Base-by-base conservation (phyloP, 2,888 invertebrate species). In the Resseliella maxima region DNA sequence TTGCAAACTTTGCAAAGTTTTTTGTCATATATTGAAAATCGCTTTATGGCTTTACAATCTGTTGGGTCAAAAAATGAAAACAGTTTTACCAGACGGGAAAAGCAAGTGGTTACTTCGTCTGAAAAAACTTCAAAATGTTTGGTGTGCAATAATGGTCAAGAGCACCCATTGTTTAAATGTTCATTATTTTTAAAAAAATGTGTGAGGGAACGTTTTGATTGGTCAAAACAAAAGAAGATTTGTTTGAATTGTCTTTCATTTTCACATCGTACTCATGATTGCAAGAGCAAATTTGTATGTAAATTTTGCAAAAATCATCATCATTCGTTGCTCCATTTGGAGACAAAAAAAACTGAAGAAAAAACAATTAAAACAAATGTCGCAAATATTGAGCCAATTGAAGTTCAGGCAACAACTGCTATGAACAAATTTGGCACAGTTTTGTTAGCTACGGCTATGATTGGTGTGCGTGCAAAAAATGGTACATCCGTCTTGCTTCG, bases 391-490 rank as follows among this genome's bases (percentile, higher is more conserved):
- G 24, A 59, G 24, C n/a, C 59, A 1, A 24, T 59, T 6, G 0
- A 24, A 15, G 24, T 59, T 24, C 59, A 59, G n/a, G n/a, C 59
- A 2, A 59, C 1, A 8, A 3, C 3, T 6, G 59, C 59, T 24
- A 0, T 24, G n/a, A 2, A 24, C 0, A 6, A 3, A 59, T 5
- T 2, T 24, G 24, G 24, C 5, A 6, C 38, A 24, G 41, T 85
- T 1, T 41, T 85, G 12, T n/a, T 85, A 24, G 85, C 85, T 12
- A 85, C 85, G 1, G 85, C 85, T n/a, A 38, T 85, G 41, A 41
- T 85, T 24, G 38, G 5, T 0, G 15, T 85, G 1, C 41, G 2
- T n/a, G 41, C 6, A 6, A 38, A n/a, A 24, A 41, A 85, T 38
- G 41, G 85, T 41, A 10, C 1, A 12, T 6, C 6, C 0, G 41